These are phyloP conservation scores for Anthoscopus minutus DNA, from an alignment of 2,113 vertebrate species.

Conservation along the genomic window DNA sequence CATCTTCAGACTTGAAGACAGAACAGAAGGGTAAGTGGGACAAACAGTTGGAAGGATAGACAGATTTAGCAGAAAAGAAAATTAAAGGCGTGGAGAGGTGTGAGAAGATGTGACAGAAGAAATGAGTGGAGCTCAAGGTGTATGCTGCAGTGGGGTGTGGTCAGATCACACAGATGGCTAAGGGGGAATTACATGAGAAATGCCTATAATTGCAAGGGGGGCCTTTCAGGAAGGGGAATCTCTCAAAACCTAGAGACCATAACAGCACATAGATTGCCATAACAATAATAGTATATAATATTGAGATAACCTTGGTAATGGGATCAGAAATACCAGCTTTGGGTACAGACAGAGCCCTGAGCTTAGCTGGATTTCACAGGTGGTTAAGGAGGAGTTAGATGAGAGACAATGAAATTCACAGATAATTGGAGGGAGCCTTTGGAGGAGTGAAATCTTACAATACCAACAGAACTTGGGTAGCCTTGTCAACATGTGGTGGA, in stretches of 20 bases:
- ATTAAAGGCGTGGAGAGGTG: neutral
- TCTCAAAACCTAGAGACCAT: neutral
- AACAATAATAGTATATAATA: neutral
- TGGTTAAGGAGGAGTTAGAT: neutral
- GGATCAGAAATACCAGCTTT: neutral
- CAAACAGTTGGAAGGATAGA: neutral
- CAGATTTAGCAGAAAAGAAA: neutral
- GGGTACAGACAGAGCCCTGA: neutral
- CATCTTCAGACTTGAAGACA: neutral
- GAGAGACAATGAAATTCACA: neutral
- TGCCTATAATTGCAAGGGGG: neutral
- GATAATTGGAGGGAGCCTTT: neutral
- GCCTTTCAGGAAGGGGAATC: neutral
- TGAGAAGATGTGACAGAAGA: neutral
- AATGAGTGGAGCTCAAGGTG: neutral
- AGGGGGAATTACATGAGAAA: neutral
- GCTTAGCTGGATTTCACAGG: neutral
- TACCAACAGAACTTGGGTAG: neutral
- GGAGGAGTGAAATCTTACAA: neutral
- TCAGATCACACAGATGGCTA: neutral
- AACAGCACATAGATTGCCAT: neutral
- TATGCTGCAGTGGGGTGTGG: neutral
- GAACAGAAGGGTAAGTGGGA: neutral
- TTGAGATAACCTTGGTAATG: neutral
- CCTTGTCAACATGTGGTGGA: neutral